Base-by-base conservation (phyloP, 2,797 vertebrate genomes). In the Enteromius paludinosus region DNA sequence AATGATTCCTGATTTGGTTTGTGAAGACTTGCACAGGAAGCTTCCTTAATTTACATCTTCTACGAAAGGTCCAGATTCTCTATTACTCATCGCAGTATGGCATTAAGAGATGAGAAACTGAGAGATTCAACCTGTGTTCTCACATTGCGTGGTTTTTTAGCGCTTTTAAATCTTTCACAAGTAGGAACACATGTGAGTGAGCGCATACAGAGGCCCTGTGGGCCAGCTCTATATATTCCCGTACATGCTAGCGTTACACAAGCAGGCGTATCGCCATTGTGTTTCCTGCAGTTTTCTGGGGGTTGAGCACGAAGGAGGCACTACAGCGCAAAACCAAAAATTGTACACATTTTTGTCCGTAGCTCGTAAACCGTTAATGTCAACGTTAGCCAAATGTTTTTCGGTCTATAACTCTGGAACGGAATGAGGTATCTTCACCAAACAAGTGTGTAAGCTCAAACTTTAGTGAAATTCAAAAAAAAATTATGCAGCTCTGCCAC, bases 41-140 rank as follows among this genome's bases (percentile, higher is more conserved):
- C 68, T 69, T 49, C 84, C 62, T 79, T 83, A 70, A 76, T 72
- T 84, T 74, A 8, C 69, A 61, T 65, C 20, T 62, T 64, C 14
- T 33, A 10, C 52, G 18, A 56, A 52, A 52, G 43, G 65, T 70
- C 30, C 45, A 18, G 47, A 41, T 20, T 70, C 25, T 85, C 45
- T 28, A 35, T 85, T 54, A 38, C 30, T 83, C 43, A 33, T 54
- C 23, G 59, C 25, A 75, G 65, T 23, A 56, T 18, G 20, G 23
- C 14, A 66, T 66, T 65, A 61, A 35, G 64, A 2, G 23, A 79
- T 49, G 10, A 30, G 10, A 75, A 79, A 45, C 41, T 38, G 68
- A 56, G 41, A 75, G 20, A 80, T 43, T 68, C 52, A 30, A 45
- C 73, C 79, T 28, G 66, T n/a, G 9, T 47, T 17, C 59, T 84